Evolutionary conservation across 1,140 invertebrate species (phyloP).

Genomic region (Atta cephalotes): DNA sequence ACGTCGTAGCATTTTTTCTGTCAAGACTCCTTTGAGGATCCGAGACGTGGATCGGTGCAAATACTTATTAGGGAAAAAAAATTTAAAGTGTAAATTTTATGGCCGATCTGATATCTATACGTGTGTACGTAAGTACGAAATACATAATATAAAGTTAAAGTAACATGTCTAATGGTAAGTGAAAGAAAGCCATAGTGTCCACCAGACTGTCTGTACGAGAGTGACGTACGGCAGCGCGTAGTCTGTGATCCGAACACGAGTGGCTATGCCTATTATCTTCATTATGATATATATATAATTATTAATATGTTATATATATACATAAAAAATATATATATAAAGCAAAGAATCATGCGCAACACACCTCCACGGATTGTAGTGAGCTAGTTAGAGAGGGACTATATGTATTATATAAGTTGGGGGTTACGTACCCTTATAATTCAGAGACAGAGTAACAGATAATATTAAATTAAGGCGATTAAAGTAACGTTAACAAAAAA

Average conservation of each 20-base stretch:
- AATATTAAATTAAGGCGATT: slow-evolving; percentile 77
- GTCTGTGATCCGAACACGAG: slow-evolving; percentile 86
- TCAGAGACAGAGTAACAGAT: slow-evolving; percentile 72
- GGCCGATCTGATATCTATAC: slow-evolving; percentile 72
- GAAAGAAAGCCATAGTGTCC: slow-evolving; percentile 85
- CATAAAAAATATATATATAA: slow-evolving; percentile 78
- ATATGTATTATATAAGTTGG: slow-evolving; percentile 79
- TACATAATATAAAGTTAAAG: slow-evolving; percentile 61
- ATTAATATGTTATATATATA: slow-evolving; percentile 81
- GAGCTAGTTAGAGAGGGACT: slow-evolving; percentile 81
- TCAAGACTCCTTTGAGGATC: slow-evolving; percentile 64
- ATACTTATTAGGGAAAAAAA: slow-evolving; percentile 58
- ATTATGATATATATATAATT: slow-evolving; percentile 83
- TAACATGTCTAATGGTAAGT: slow-evolving; percentile 75
- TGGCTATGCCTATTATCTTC: slow-evolving; percentile 86
- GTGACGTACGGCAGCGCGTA: slow-evolving; percentile 84
- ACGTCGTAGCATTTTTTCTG: slow-evolving; percentile 28
- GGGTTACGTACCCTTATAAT: slow-evolving; percentile 57
- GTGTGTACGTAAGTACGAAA: slow-evolving; percentile 70
- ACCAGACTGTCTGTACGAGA: slow-evolving; percentile 84
- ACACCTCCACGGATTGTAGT: slow-evolving; percentile 79
- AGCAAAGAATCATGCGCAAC: slow-evolving; percentile 77
- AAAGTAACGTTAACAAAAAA: slow-evolving; percentile 75
- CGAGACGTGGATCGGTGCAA: slow-evolving; percentile 60
- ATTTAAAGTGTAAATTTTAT: slow-evolving; percentile 63